Evolutionary conservation across 2,797 vertebrate species (phyloP), one percentile per base, ranked within the genome.

Genomic region (Eleutherodactylus coqui): DNA sequence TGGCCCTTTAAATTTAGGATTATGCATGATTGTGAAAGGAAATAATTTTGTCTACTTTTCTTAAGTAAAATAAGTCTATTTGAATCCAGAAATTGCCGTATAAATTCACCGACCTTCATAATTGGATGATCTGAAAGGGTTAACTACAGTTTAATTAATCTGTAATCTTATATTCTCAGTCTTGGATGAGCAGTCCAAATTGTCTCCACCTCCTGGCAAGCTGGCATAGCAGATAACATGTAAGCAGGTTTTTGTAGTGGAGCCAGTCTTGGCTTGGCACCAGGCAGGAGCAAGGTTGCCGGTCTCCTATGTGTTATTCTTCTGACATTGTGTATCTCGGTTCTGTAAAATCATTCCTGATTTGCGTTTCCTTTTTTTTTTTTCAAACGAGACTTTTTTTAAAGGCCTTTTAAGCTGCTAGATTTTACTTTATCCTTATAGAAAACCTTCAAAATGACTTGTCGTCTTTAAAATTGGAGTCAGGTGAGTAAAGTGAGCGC

Each of bases 401-500:
- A 73, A 73, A 73, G 70, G 27, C 41, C 41, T 45, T n/a, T 45
- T 73, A 73, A 73, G 70, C 70, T 27, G 19, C 21, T n/a, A 27
- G 70, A 43, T 73, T 73, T 41, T 9, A 70, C 36, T 41, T 70
- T 41, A 41, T 45, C 70, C 70, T 45, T 73, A 73, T 73, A 73
- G 70, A 73, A 73, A 73, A 73, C 70, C 38, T 73, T 73, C 13
- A 27, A 45, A 45, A 73, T 73, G 70, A 73, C 24, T 73, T 27
- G 24, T 27, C 24, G 38, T 41, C 70, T 21, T 73, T 24, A 27
- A 73, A 73, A 73, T 73, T 73, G 70, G 70, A 45, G 70, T 73
- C 70, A 45, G 70, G 70, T 73, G 70, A 73, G 38, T 16, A 9
- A 27, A 73, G 41, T 73, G 70, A 73, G 70, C 45, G 70, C 41